Base-by-base conservation (phyloP, 2,888 invertebrate genomes). In the Melieria omissa region DNA sequence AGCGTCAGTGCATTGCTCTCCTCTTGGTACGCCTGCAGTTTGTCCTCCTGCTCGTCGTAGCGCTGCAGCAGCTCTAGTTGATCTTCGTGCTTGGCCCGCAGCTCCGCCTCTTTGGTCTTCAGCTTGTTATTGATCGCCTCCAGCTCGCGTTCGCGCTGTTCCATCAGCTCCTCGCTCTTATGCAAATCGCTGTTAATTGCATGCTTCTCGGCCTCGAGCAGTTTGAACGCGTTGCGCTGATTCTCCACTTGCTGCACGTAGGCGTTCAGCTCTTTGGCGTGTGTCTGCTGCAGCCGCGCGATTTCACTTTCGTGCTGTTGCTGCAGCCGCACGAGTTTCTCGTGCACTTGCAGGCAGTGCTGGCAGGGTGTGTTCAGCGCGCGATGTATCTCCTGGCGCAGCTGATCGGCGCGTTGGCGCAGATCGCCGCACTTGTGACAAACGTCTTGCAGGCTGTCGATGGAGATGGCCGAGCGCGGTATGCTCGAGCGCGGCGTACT, bases 361-460 rank as follows among this genome's bases (percentile, higher is more conserved):
- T 87, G 85, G 74, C 89, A 89, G 4, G 88, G 85, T 55, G 84
- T 78, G 63, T 79, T 79, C 41, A 84, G 72, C 79, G 82, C 76
- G 41, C 77, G 78, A 77, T 84, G 81, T 70, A 85, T 82, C 75
- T 84, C 78, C 74, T 79, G 76, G 47, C 86, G 83, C 44, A 90
- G 81, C 68, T 88, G 88, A 70, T 88, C 88, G 71, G 91, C 86
- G 58, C 88, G 88, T 70, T 89, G 88, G 12, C 89, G 88, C 65
- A 92, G 80, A 60, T 89, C 89, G 60, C 88, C 86, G 80, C 91
- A 92, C 77, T 89, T 90, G 58, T 88, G 86, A 80, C 90, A 90
- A 58, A 90, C 87, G 78, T 89, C 89, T 74, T 88, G 85, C 85
- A 90, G 87, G 80, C 88, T 88, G 65, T 85, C 85, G 5, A 84